Evolutionary conservation across 2,888 invertebrate genomes (phyloP).

Genomic region (Sipha maydis): DNA sequence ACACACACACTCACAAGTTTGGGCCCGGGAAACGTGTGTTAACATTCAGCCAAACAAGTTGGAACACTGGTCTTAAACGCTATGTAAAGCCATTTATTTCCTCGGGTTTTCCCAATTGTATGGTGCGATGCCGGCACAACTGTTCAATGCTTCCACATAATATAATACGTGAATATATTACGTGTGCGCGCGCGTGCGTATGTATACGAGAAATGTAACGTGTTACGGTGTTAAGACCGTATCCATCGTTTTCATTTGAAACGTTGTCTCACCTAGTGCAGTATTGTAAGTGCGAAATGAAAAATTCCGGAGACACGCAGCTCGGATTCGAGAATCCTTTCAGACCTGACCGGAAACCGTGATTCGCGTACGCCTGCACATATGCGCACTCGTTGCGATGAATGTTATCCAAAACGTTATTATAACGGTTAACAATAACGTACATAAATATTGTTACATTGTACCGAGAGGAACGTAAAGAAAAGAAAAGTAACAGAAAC

Average conservation of each 20-base stretch:
- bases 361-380: no score
- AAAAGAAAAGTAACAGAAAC: not conserved
- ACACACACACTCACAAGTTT: not conserved
- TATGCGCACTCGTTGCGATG: no score
- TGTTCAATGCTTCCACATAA: not conserved
- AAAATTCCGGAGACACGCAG: no score
- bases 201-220: not conserved
- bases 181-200: not conserved
- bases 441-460: not conserved
- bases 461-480: not conserved
- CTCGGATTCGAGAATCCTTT: no score
- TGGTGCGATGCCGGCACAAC: not conserved
- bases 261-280: no score
- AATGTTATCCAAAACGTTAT: no score
- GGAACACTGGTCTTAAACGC: conserved; percentile 61
- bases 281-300: no score
- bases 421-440: no score
- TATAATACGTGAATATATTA: not conserved
- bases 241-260: no score
- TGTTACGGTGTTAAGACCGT: no score
- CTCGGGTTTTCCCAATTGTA: conserved; percentile 54
- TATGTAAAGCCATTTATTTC: conserved; percentile 60
- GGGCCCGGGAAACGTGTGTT: conserved; percentile 62
- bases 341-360: no score
- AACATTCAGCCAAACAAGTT: conserved; percentile 62